Evolutionary conservation across 2,797 vertebrate genomes (phyloP).

Genomic region (Myotis vivesi): DNA sequence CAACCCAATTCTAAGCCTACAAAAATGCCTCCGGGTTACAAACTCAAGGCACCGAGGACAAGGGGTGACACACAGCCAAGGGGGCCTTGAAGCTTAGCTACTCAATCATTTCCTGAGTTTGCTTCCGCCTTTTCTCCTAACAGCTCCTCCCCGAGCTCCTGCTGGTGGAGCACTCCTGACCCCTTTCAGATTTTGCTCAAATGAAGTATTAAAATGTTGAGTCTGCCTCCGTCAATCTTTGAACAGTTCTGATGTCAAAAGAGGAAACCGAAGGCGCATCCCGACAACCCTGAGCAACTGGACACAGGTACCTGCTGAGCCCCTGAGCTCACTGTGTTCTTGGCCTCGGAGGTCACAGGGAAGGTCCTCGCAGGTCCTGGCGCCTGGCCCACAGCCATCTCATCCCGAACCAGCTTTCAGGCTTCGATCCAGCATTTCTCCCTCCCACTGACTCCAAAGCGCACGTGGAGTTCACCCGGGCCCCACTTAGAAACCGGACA

Average conservation of each 20-base stretch:
- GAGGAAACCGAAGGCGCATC: neutral
- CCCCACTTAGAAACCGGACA: neutral
- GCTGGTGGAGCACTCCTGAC: neutral
- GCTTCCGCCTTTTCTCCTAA: neutral
- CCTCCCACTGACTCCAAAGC: neutral
- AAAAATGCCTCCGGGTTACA: neutral
- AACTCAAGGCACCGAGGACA: neutral
- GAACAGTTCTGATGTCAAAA: neutral
- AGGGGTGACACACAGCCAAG: neutral
- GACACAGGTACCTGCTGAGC: neutral
- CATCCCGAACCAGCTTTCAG: neutral
- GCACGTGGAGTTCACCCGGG: rapidly evolving
- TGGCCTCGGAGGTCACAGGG: rapidly evolving
- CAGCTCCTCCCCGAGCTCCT: neutral
- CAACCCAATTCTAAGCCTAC: neutral
- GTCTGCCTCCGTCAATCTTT: neutral
- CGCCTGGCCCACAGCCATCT: neutral
- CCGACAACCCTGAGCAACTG: rapidly evolving
- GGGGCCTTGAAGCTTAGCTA: neutral
- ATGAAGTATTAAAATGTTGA: neutral
- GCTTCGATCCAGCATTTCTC: neutral
- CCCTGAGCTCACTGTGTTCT: neutral
- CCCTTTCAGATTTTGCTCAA: neutral
- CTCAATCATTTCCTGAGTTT: neutral
- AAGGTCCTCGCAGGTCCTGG: neutral